These are phyloP conservation scores for Hydrolagus affinis DNA, from an alignment of 2,113 vertebrate genomes.

Conservation along the genomic window DNA sequence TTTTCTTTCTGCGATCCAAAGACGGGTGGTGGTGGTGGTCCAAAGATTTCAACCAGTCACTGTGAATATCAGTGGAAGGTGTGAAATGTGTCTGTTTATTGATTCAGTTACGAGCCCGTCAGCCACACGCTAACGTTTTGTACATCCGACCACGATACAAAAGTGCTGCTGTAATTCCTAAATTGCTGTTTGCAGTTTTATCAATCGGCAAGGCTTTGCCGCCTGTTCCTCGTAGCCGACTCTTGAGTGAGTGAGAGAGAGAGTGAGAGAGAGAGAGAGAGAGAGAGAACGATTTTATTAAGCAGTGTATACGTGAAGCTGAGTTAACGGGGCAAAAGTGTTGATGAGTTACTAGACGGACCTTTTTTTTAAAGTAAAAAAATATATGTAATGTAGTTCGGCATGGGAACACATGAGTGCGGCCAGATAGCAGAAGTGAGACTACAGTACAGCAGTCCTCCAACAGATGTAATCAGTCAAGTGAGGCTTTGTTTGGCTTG, in stretches of 20 bases:
- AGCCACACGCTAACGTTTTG: no score
- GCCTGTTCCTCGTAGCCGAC: no score
- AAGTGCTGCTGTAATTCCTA: no score
- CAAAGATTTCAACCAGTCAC: no score
- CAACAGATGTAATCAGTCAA: slow-evolving; percentile 48
- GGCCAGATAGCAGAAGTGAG: background rate
- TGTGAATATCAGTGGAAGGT: no score
- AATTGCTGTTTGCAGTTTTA: no score
- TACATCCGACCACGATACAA: no score
- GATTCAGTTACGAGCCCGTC: no score
- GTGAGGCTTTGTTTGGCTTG: slow-evolving; percentile 48
- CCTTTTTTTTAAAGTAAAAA: background rate
- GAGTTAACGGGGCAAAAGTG: background rate
- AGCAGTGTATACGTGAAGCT: background rate
- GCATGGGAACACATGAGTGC: background rate
- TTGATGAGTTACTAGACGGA: background rate
- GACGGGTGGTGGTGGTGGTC: no score
- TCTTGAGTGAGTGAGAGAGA: background rate
- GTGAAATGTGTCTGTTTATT: no score
- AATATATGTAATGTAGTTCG: background rate
- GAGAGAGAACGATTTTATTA: background rate
- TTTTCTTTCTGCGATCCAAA: no score
- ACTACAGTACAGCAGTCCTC: slow-evolving; percentile 34
- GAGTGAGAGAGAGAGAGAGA: background rate
- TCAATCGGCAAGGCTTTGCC: no score